Evolutionary conservation across 2,113 vertebrate species (phyloP).

Genomic region (Chionis minor): DNA sequence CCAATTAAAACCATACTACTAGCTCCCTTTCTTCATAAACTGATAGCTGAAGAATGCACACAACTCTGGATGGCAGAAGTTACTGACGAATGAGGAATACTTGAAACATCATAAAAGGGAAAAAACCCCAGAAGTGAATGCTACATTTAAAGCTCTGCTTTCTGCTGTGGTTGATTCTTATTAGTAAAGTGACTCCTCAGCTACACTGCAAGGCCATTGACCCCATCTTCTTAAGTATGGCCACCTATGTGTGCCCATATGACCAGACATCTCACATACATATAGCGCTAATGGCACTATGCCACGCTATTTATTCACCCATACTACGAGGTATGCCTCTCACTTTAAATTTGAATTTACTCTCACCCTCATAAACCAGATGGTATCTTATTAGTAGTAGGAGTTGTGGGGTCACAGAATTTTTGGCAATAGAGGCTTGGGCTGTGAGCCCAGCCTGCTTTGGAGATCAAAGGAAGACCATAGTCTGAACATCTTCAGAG

Average conservation of each 20-base stretch:
- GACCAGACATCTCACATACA: neutral
- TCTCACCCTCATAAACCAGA: neutral
- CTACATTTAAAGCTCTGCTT: neutral
- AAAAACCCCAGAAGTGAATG: neutral
- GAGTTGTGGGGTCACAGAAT: neutral
- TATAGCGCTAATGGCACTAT: neutral
- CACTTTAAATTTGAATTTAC: neutral
- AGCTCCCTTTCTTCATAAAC: constrained; percentile 11
- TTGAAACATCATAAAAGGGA: neutral
- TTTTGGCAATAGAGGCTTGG: constrained; percentile 24
- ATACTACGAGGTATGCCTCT: neutral
- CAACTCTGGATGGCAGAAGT: neutral
- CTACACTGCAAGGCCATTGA: neutral
- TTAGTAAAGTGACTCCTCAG: neutral
- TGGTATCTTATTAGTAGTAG: constrained; percentile 1
- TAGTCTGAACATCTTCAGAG: constrained; percentile 14
- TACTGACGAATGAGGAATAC: constrained; percentile 33
- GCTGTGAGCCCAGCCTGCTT: neutral
- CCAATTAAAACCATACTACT: constrained; percentile 32
- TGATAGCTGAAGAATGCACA: constrained; percentile 47
- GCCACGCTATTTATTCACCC: neutral
- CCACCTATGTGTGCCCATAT: neutral
- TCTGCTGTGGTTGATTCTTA: neutral
- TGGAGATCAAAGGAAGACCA: constrained; percentile 26
- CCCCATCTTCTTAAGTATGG: neutral